Percentiles rank a stretch among this genome's conserved stretches.
phyloP scores from a whole-genome alignment of 2,113 vertebrate genomes.

The Burhinus bistriatus region DNA sequence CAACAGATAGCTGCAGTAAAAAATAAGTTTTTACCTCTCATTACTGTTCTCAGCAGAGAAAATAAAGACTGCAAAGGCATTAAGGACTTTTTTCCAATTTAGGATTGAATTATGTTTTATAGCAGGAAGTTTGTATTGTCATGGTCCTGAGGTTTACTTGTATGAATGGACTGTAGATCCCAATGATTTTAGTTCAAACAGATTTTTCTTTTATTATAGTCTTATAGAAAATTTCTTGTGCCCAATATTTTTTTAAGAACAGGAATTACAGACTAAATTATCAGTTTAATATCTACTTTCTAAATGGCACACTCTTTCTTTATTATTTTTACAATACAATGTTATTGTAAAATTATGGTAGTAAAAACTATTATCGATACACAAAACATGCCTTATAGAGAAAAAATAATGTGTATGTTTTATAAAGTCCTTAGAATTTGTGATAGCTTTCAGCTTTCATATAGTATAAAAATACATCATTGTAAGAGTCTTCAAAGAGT shows the following conservation, averaged over 20 bases:
- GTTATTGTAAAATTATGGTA: neutral
- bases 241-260: neutral
- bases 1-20: neutral
- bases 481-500: neutral
- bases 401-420: neutral
- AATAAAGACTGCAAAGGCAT: neutral
- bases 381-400: neutral
- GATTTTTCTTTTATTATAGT: neutral
- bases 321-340: too few relatives aligned
- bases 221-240: neutral
- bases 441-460: neutral
- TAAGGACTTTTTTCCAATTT: neutral
- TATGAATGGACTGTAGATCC: neutral
- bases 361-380: neutral
- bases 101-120: neutral
- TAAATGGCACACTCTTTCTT: too few relatives aligned
- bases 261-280: neutral
- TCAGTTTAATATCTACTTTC: neutral
- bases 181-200: neutral
- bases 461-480: neutral
- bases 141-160: neutral
- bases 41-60: neutral
- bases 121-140: neutral
- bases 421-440: neutral
- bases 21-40: neutral